Conservation (phyloP, 2,113 vertebrate genomes). For the Takifugu bimaculatus region DNA sequence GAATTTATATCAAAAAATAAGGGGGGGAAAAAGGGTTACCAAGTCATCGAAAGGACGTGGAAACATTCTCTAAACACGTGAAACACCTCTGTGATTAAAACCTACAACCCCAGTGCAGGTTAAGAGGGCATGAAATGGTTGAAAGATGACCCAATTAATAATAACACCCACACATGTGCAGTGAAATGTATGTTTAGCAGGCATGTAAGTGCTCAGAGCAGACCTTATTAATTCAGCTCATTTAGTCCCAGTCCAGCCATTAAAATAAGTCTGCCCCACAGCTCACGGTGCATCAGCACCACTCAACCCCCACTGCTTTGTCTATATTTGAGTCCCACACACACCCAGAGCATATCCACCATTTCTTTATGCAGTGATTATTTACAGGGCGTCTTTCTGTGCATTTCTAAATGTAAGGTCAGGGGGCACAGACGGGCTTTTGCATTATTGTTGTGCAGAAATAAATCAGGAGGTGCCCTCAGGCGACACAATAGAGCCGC, state of each 20-base stretch:
- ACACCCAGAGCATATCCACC: background rate
- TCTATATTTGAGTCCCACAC: slow-evolving; percentile 13
- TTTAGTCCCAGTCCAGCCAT: slow-evolving; percentile 71
- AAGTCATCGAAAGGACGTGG: background rate
- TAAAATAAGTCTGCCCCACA: slow-evolving; percentile 68
- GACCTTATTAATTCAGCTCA: slow-evolving; percentile 76
- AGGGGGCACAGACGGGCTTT: slow-evolving; percentile 18
- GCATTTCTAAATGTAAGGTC: slow-evolving; percentile 15
- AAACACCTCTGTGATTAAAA: slow-evolving; percentile 26
- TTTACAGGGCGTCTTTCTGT: slow-evolving; percentile 6
- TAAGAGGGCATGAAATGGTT: slow-evolving; percentile 55
- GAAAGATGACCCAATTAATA: slow-evolving; percentile 66
- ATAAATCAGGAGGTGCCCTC: slow-evolving; percentile 25
- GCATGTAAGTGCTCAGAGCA: slow-evolving; percentile 70
- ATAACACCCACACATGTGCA: slow-evolving; percentile 35
- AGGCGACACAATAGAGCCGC: slow-evolving; percentile 27
- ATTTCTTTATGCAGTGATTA: slow-evolving; percentile 16
- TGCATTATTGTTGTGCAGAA: slow-evolving; percentile 11
- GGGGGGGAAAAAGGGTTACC: slow-evolving; percentile 8
- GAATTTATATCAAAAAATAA: background rate
- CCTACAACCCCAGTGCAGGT: slow-evolving; percentile 28
- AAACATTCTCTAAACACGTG: background rate
- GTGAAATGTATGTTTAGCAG: slow-evolving; percentile 63
- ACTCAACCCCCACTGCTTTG: slow-evolving; percentile 44
- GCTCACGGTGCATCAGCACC: slow-evolving; percentile 49